Conservation (phyloP, 1,140 invertebrate genomes). For the Aphaenogaster ashmeadi region DNA sequence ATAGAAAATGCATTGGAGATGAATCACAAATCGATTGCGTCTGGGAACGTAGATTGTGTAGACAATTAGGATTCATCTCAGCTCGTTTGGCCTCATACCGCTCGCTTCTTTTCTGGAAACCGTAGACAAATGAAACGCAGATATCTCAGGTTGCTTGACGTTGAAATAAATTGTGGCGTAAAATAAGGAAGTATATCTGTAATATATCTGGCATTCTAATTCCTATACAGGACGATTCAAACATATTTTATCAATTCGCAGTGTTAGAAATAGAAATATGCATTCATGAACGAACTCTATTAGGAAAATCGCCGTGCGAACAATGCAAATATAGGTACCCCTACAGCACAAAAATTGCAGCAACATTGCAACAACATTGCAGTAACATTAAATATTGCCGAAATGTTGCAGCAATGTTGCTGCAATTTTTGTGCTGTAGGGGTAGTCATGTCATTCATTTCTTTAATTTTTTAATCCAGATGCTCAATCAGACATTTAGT, state of each 20-base stretch:
- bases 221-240: conserved; percentile 38
- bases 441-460: conserved; percentile 10
- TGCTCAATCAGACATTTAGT: neutral
- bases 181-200: conserved; percentile 31
- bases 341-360: too few relatives aligned
- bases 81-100: neutral
- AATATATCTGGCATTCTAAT: neutral
- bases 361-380: too few relatives aligned
- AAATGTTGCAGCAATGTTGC: too few relatives aligned
- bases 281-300: neutral
- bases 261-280: neutral
- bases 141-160: conserved; percentile 16
- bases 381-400: too few relatives aligned
- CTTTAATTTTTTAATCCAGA: neutral
- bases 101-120: neutral
- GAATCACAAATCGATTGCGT: neutral
- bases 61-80: conserved; percentile 1
- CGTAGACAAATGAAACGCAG: conserved; percentile 2
- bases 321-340: neutral
- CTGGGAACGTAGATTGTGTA: conserved; percentile 7
- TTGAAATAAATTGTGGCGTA: conserved; percentile 30
- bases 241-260: neutral
- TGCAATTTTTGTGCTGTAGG: too few relatives aligned
- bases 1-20: neutral
- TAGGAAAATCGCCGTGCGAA: neutral